Percentiles rank a stretch among this genome's conserved stretches.
Conservation (phyloP, 2,113 vertebrate species). For the Pseudopipra pipra region DNA sequence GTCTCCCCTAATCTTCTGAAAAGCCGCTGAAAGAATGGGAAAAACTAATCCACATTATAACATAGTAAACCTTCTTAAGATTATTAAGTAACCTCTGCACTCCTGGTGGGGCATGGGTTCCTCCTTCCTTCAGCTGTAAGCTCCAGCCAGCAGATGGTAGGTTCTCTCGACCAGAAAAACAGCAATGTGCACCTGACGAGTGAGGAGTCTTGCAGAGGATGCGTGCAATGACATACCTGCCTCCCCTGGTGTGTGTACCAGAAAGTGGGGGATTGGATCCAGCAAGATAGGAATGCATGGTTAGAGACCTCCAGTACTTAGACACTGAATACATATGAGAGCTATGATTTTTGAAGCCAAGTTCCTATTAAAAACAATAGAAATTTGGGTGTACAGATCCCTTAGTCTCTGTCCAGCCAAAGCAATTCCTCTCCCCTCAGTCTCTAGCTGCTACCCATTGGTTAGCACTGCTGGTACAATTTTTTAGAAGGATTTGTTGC, state of each 20-base stretch:
- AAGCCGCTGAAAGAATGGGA: background rate
- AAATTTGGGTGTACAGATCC: conserved; percentile 52
- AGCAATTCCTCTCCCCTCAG: conserved; percentile 16
- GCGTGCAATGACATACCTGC: background rate
- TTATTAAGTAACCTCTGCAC: background rate
- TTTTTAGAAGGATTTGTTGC: conserved; percentile 57
- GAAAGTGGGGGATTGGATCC: background rate
- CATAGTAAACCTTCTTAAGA: background rate
- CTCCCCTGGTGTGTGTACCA: background rate
- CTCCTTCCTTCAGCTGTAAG: background rate
- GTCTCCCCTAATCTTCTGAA: background rate
- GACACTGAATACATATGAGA: conserved; percentile 4
- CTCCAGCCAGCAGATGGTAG: background rate
- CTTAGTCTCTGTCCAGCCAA: conserved; percentile 49
- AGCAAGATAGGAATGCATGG: background rate
- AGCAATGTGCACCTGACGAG: background rate
- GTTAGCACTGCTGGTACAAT: conserved; percentile 29
- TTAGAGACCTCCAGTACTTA: conserved; percentile 28
- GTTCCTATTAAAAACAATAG: conserved; percentile 61
- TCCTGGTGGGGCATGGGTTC: background rate
- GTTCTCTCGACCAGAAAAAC: background rate
- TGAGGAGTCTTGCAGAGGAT: background rate
- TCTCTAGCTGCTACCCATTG: conserved; percentile 46
- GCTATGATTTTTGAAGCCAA: conserved; percentile 22
- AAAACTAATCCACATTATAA: background rate